Conservation (phyloP, 2,113 vertebrate genomes). For the Ailurus styani region DNA sequence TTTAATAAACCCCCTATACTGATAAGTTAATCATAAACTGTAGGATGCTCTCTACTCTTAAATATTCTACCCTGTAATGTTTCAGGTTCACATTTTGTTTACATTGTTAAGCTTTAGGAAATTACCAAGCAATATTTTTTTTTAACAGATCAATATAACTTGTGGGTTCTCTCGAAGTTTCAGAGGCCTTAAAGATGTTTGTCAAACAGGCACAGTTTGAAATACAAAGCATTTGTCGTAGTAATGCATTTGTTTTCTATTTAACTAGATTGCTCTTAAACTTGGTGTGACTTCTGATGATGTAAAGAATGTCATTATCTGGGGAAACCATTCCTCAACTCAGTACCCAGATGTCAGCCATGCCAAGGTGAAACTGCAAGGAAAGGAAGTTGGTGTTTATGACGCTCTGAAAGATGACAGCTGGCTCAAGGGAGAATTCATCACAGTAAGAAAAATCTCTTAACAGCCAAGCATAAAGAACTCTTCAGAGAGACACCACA, state of each 20-base stretch:
- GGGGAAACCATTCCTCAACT: slow-evolving; percentile 98
- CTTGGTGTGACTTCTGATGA: slow-evolving; percentile 87
- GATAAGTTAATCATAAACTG: not conserved
- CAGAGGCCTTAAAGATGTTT: slow-evolving; percentile 14
- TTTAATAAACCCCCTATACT: not conserved
- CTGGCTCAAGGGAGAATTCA: slow-evolving; percentile 95
- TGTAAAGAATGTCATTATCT: slow-evolving; percentile 98
- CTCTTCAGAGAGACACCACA: not conserved
- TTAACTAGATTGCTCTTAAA: slow-evolving; percentile 90
- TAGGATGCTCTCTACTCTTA: not conserved
- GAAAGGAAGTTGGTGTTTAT: slow-evolving; percentile 87
- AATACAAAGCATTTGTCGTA: slow-evolving; percentile 15
- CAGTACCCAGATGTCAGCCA: slow-evolving; percentile 97
- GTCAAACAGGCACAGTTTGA: not conserved
- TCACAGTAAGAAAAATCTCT: slow-evolving; percentile 86
- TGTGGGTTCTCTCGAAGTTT: not conserved
- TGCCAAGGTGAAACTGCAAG: slow-evolving; percentile 86
- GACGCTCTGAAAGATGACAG: slow-evolving; percentile 92
- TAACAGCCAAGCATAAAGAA: not conserved
- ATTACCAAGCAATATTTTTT: not conserved
- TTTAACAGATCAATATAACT: not conserved
- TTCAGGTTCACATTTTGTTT: not conserved
- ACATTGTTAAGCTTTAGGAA: not conserved
- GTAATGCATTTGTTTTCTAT: slow-evolving; percentile 40
- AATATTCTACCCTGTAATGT: not conserved